A percentile compares a stretch with the other conserved stretches of the same genome.
phyloP scores from a whole-genome alignment of 2,797 vertebrate genomes.

The Chelidonichthys spinosus region DNA sequence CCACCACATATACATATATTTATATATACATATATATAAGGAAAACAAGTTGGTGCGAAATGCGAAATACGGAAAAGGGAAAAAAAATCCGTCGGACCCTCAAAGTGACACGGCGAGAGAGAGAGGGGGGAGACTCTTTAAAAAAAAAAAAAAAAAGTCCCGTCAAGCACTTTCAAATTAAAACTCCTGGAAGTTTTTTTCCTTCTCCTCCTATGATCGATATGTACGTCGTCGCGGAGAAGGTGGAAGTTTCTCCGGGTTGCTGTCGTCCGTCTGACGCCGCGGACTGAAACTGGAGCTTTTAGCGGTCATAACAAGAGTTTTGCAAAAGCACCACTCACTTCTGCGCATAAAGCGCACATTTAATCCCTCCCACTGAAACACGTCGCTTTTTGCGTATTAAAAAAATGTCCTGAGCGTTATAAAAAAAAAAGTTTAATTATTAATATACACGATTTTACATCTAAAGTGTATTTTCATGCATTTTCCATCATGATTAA shows the following conservation, averaged over 20 bases:
- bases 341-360: constrained; percentile 61
- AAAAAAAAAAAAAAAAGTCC: constrained; percentile 7
- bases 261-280: constrained; percentile 83
- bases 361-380: constrained; percentile 70
- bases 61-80: background rate
- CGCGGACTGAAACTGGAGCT: constrained; percentile 87
- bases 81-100: constrained; percentile 66
- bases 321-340: constrained; percentile 68
- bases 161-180: constrained; percentile 53
- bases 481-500: background rate
- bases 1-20: constrained; percentile 4
- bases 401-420: background rate
- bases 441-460: background rate
- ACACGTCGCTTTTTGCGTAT: constrained; percentile 4
- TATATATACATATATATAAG: constrained; percentile 2
- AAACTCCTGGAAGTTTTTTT: constrained; percentile 26
- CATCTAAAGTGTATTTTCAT: background rate
- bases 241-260: constrained; percentile 68
- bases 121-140: background rate
- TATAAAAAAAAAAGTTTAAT: background rate
- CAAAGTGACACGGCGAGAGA: constrained; percentile 65
- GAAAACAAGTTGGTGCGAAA: constrained; percentile 26
- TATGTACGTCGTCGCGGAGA: constrained; percentile 62
- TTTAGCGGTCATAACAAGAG: constrained; percentile 75
- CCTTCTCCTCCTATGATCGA: constrained; percentile 11